A percentile compares a stretch with the other conserved stretches of the same genome.
phyloP scores from a whole-genome alignment of 2,797 vertebrate species.

The Myotis myotis region DNA sequence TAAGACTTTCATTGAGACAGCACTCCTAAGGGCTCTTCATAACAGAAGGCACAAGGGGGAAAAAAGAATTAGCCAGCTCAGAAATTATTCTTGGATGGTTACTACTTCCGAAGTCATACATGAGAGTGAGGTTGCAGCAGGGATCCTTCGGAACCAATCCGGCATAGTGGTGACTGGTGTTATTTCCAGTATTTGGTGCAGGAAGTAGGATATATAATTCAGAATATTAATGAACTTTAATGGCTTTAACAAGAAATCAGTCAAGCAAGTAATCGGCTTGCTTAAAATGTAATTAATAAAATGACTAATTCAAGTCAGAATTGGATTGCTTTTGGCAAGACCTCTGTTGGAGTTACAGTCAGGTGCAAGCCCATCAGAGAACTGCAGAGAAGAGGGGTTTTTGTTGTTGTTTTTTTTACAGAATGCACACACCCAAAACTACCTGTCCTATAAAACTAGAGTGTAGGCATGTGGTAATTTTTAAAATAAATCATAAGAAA shows the following conservation, averaged over 20 bases:
- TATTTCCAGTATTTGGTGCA: slow-evolving; percentile 38
- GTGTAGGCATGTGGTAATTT: not conserved
- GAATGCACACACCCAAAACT: not conserved
- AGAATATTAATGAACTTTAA: slow-evolving; percentile 54
- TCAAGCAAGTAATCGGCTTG: slow-evolving; percentile 56
- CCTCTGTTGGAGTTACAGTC: not conserved
- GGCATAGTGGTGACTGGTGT: not conserved
- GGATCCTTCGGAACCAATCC: not conserved
- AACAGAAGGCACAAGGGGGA: not conserved
- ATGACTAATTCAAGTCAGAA: slow-evolving; percentile 57
- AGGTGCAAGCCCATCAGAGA: not conserved
- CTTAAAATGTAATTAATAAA: slow-evolving; percentile 68
- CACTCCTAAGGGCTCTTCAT: not conserved
- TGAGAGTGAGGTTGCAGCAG: not conserved
- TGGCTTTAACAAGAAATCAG: slow-evolving; percentile 58
- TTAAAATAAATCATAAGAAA: not conserved
- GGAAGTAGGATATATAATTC: slow-evolving; percentile 53
- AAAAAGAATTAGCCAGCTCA: slow-evolving; percentile 41
- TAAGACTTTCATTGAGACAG: slow-evolving; percentile 33
- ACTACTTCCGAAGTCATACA: not conserved
- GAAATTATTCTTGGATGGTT: not conserved
- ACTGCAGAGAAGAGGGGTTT: not conserved
- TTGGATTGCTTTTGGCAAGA: slow-evolving; percentile 62
- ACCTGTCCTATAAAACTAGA: not conserved
- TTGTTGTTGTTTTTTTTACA: not conserved